A percentile compares a stretch with the other conserved stretches of the same genome.
These are phyloP conservation scores for Euborellia annulipes DNA, from an alignment of 1,140 invertebrate genomes.

Conservation along the genomic window DNA sequence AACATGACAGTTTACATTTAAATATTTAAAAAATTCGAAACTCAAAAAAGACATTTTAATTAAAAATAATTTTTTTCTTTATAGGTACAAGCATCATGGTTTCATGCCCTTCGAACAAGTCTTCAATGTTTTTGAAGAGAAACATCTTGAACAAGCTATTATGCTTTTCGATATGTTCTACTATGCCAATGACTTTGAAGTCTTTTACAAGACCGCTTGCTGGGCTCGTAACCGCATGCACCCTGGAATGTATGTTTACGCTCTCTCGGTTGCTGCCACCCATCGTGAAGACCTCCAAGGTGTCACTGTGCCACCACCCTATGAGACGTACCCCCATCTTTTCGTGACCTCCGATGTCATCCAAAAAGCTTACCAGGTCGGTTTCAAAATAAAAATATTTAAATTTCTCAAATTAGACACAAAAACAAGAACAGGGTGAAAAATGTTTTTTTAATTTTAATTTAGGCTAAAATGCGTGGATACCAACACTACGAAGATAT, in stretches of 20 bases:
- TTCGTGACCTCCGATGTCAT: conserved; percentile 42
- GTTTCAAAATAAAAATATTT: no score
- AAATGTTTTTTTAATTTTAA: no score
- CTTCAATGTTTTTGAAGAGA: conserved; percentile 41
- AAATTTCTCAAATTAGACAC: no score
- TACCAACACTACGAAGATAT: no score
- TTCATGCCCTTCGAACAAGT: conserved; percentile 38
- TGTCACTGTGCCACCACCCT: conserved; percentile 42
- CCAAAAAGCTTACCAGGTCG: conserved; percentile 37
- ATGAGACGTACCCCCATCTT: conserved; percentile 48
- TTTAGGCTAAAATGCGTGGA: no score
- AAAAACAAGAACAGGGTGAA: no score
- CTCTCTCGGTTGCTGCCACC: conserved; percentile 38
- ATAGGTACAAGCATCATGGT: conserved; percentile 34
- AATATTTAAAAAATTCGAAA: no score
- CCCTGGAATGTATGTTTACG: conserved; percentile 44
- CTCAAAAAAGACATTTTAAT: no score
- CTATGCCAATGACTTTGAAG: conserved; percentile 47
- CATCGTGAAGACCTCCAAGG: conserved; percentile 38
- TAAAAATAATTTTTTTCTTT: no score
- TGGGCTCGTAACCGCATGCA: conserved; percentile 45
- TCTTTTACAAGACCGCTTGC: conserved; percentile 41
- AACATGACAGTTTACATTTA: no score
- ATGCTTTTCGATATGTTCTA: conserved; percentile 49
- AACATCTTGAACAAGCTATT: conserved; percentile 41